These are phyloP conservation scores for Girardia tigrina DNA, from an alignment of 2,888 invertebrate species.

Conservation along the genomic window DNA sequence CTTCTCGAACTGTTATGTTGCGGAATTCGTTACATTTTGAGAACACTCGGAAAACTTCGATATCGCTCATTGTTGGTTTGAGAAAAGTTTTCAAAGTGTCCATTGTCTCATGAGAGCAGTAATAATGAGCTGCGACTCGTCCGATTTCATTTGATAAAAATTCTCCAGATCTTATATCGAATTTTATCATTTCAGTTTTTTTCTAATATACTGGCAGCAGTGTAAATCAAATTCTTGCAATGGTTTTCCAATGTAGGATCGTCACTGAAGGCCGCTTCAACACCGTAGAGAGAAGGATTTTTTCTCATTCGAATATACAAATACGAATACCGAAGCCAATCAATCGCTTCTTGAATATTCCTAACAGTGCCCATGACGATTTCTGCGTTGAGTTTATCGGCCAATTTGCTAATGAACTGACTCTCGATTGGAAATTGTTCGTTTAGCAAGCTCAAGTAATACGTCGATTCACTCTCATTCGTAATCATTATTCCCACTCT, in stretches of 20 bases:
- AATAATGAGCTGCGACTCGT: slow-evolving; percentile 91
- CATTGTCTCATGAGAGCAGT: slow-evolving; percentile 91
- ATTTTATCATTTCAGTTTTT: slow-evolving; percentile 83
- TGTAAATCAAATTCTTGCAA: slow-evolving; percentile 83
- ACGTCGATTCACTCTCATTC: slow-evolving; percentile 92
- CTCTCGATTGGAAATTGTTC: slow-evolving; percentile 96
- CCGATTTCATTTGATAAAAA: slow-evolving; percentile 79
- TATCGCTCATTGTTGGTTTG: slow-evolving; percentile 88
- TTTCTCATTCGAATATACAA: slow-evolving; percentile 84
- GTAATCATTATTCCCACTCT: slow-evolving; percentile 90
- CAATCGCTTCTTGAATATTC: slow-evolving; percentile 73
- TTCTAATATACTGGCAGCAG: slow-evolving; percentile 75
- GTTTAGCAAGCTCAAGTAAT: slow-evolving; percentile 86
- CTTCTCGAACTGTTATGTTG: slow-evolving; percentile 61
- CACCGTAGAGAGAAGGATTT: slow-evolving; percentile 73
- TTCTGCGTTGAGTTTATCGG: slow-evolving; percentile 94
- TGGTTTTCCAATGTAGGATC: slow-evolving; percentile 74
- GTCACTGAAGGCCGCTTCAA: slow-evolving; percentile 58
- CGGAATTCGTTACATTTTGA: slow-evolving; percentile 90
- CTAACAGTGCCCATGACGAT: slow-evolving; percentile 83
- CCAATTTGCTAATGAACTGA: slow-evolving; percentile 75
- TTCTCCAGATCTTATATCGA: slow-evolving; percentile 56
- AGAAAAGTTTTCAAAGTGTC: slow-evolving; percentile 84
- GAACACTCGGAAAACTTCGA: slow-evolving; percentile 89
- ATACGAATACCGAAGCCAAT: slow-evolving; percentile 84